Percentiles rank a stretch among this genome's conserved stretches.
Evolutionary conservation across 2,797 vertebrate genomes (phyloP).

Genomic region (Microchirus variegatus): DNA sequence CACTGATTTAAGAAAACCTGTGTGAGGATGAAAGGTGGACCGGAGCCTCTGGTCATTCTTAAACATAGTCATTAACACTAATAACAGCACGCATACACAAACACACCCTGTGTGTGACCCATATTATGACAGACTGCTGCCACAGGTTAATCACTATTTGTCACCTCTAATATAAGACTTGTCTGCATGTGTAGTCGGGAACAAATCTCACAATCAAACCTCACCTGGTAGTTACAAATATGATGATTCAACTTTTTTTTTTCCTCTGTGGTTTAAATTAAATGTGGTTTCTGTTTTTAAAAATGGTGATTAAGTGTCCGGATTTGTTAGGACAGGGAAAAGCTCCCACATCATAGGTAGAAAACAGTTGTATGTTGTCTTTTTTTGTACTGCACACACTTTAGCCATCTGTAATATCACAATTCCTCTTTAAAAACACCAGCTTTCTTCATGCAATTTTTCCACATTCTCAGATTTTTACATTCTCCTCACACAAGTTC

Average conservation of each 20-base stretch:
- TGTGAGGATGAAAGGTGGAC: slow-evolving; percentile 23
- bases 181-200: background rate
- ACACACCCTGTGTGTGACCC: slow-evolving; percentile 53
- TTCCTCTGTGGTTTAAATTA: background rate
- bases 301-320: background rate
- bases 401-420: background rate
- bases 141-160: slow-evolving; percentile 39
- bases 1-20: background rate
- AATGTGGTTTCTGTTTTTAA: background rate
- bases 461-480: slow-evolving; percentile 10
- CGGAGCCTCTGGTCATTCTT: slow-evolving; percentile 36
- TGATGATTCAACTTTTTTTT: background rate
- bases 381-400: slow-evolving; percentile 4
- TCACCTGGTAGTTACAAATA: background rate
- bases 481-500: slow-evolving; percentile 8
- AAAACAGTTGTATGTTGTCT: background rate
- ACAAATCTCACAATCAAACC: slow-evolving; percentile 3
- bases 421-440: background rate
- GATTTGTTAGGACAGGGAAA: background rate
- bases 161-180: slow-evolving; percentile 13
- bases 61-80: slow-evolving; percentile 61
- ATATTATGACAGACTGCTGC: slow-evolving; percentile 13
- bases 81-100: slow-evolving; percentile 40
- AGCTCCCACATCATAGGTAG: background rate
- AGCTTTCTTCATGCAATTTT: background rate